Percentiles rank a stretch among this genome's conserved stretches.
These are phyloP conservation scores for Eristalis intricaria DNA, from an alignment of 2,888 invertebrate species.

Conservation along the genomic window DNA sequence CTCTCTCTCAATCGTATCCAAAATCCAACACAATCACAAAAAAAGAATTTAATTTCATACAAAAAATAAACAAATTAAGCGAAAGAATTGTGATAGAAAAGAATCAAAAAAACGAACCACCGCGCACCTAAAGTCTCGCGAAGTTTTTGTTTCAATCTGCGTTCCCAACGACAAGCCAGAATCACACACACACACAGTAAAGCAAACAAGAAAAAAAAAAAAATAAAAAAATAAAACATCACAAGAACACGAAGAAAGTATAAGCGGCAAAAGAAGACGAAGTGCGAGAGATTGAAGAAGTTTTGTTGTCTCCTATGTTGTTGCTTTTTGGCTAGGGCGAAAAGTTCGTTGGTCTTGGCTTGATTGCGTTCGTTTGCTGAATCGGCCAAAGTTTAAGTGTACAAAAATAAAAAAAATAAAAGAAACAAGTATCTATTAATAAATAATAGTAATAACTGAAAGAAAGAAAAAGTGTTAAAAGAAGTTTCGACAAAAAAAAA, in stretches of 20 bases:
- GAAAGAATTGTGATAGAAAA: slow-evolving; percentile 52
- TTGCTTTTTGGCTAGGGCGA: slow-evolving; percentile 45
- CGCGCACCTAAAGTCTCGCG: slow-evolving; percentile 50
- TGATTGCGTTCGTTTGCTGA: slow-evolving; percentile 65
- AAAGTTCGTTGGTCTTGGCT: slow-evolving; percentile 68
- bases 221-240: slow-evolving; percentile 42
- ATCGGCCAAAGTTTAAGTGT: slow-evolving; percentile 66
- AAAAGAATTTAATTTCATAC: background rate
- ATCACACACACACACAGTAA: slow-evolving; percentile 43
- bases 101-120: slow-evolving; percentile 34
- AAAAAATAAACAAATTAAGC: slow-evolving; percentile 28
- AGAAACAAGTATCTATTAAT: slow-evolving; percentile 28
- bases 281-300: slow-evolving; percentile 68
- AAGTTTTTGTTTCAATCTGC: slow-evolving; percentile 20
- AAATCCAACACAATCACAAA: slow-evolving; percentile 20
- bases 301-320: slow-evolving; percentile 18
- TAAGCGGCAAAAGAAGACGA: slow-evolving; percentile 56
- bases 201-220: slow-evolving; percentile 60
- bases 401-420: background rate
- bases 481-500: slow-evolving; percentile 46
- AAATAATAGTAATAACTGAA: slow-evolving; percentile 34
- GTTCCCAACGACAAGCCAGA: slow-evolving; percentile 54
- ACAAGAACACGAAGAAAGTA: slow-evolving; percentile 63
- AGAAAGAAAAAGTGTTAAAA: slow-evolving; percentile 66
- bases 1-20: background rate